A percentile compares a stretch with the other conserved stretches of the same genome.
Conservation (phyloP, 2,113 vertebrate species). For the Centropus unirufus region DNA sequence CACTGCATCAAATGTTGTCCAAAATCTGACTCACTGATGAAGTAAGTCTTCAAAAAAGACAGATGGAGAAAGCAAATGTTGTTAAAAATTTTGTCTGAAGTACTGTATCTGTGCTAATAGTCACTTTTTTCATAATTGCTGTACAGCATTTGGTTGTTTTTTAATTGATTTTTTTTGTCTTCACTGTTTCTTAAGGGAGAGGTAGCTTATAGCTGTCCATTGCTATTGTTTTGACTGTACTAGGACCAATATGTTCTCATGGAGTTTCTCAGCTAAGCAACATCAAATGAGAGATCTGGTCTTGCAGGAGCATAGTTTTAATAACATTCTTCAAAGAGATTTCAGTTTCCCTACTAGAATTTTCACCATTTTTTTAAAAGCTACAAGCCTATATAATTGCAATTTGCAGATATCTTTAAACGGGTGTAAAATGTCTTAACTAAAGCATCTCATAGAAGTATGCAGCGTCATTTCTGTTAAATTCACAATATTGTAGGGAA, state of each 20-base stretch:
- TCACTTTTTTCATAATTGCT: constrained; percentile 5
- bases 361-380: background rate
- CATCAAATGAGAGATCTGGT: background rate
- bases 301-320: background rate
- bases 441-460: background rate
- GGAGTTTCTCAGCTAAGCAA: background rate
- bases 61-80: constrained; percentile 63
- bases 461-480: background rate
- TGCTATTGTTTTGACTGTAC: background rate
- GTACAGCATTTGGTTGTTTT: background rate
- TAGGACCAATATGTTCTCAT: background rate
- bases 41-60: constrained; percentile 44
- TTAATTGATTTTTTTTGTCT: background rate
- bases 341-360: background rate
- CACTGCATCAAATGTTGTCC: constrained; percentile 33
- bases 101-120: constrained; percentile 9
- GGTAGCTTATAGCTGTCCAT: background rate
- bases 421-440: background rate
- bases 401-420: background rate
- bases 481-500: background rate
- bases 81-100: constrained; percentile 44
- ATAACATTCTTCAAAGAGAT: background rate
- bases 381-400: background rate
- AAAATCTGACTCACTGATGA: constrained; percentile 28
- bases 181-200: background rate